phyloP scores from a whole-genome alignment of 2,888 invertebrate species.

The Melinopterus prodromus region DNA sequence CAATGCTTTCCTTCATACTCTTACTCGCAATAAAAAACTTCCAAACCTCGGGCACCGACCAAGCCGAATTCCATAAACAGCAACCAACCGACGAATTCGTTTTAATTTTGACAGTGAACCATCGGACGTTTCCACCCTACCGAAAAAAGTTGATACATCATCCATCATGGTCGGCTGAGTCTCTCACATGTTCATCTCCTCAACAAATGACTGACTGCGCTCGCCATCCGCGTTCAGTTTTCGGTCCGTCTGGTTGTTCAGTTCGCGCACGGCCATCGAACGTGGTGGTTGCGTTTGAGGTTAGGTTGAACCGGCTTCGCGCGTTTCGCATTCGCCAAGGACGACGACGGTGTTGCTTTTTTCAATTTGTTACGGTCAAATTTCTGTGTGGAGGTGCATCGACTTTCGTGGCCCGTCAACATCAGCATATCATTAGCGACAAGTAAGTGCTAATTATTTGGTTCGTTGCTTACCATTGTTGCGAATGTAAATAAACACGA shows the following conservation, averaged over 20 bases:
- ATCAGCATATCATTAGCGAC: neutral
- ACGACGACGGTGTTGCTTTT: neutral
- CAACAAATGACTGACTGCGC: neutral
- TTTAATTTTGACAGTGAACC: neutral
- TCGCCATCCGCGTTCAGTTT: neutral
- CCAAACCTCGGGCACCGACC: neutral
- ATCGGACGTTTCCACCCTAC: neutral
- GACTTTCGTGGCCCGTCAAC: neutral
- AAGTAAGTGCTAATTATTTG: neutral
- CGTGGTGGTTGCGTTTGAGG: neutral
- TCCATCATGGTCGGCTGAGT: neutral
- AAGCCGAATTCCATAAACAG: neutral
- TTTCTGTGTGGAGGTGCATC: neutral
- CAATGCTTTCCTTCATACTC: neutral
- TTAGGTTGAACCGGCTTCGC: neutral
- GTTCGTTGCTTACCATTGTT: neutral
- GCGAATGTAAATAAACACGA: conserved; percentile 4
- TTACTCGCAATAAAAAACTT: neutral
- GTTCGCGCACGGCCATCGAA: neutral
- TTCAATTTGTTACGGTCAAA: neutral
- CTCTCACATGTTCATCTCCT: neutral
- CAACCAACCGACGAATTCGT: neutral
- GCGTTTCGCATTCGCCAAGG: neutral
- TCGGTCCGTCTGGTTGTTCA: neutral
- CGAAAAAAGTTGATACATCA: conserved; percentile 4